Evolutionary conservation across 2,888 invertebrate genomes (phyloP), one percentile per base, ranked within the genome.

Genomic region (Dimorphilus gyrociliatus): DNA sequence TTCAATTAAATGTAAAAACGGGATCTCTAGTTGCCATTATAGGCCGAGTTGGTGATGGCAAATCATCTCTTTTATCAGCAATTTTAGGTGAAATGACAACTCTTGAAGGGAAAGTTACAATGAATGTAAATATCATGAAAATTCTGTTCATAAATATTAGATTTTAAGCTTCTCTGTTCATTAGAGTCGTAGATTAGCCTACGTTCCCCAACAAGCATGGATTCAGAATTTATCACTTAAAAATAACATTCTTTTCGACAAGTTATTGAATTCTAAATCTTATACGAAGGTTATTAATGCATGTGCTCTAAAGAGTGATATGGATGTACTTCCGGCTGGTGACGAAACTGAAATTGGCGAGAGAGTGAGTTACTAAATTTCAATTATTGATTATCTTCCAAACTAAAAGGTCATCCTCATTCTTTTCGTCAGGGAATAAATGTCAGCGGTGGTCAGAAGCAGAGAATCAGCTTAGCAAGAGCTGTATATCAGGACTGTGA

Each of bases 61-160:
- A 86, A 42, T 47, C 55, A 3, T 55, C 56, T 4, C 34, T 59
- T 7, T 66, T 90, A 19, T 76, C 81, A 3, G 84, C 88, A 0
- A 67, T 84, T 34, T 69, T 86, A 5, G 73, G 86, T 47, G 88
- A 90, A 69, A 84, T 86, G 81, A 76, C 80, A 46, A 81, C 80
- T 64, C 50, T 72, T 3, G 72, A 73, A n/a, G 86, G 86, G 16
- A 65, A 73, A 23, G 78, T 85, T 6, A 82, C 13, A 12, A 25
- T 25, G 12, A 10, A 25, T 8, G 8, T 25, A 10, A 8, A 10
- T 25, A 8, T 25, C 10, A 25, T 8, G 12, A 8, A 10, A 12
- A 25, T 7, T 12, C 10, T 25, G 7, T 14, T 21, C 21, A 21
- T 10, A 21, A 8, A 10, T 21, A 8, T 21, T 21, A 21, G n/a